Conservation (phyloP, 2,113 vertebrate species). For the Dolichallabes microphthalmus region DNA sequence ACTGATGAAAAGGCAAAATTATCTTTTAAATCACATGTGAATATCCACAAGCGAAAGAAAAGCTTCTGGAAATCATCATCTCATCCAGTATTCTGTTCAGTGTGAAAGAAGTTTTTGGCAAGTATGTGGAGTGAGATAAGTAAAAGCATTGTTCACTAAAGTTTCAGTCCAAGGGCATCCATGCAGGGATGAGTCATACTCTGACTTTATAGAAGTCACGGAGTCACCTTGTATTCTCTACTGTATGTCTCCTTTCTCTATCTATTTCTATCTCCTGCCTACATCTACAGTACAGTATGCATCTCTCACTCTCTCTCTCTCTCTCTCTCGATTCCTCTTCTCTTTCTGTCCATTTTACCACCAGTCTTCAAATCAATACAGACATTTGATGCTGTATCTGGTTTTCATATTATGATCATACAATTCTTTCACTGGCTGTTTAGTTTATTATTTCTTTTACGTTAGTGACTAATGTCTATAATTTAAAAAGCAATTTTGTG, state of each 20-base stretch:
- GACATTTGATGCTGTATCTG: constrained; percentile 11
- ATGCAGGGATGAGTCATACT: constrained; percentile 38
- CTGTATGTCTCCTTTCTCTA: not conserved
- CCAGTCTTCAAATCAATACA: not conserved
- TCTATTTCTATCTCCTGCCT: constrained; percentile 8
- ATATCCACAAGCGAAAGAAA: not conserved
- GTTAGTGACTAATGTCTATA: not conserved
- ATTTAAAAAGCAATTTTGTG: not conserved
- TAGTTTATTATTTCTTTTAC: not conserved
- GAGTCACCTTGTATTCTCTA: constrained; percentile 8
- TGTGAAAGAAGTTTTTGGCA: not conserved
- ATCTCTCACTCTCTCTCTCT: not conserved
- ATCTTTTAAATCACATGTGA: not conserved
- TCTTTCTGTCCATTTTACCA: not conserved
- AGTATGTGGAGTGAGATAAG: constrained; percentile 12
- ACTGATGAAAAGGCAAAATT: not conserved
- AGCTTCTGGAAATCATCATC: not conserved
- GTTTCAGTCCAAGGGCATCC: constrained; percentile 22
- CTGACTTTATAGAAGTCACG: constrained; percentile 16
- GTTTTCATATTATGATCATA: not conserved
- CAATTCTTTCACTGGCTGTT: not conserved
- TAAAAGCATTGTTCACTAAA: constrained; percentile 18
- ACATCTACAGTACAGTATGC: not conserved
- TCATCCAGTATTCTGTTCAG: not conserved
- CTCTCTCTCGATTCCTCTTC: not conserved